Conservation (phyloP, 2,113 vertebrate genomes). For the Turnix velox region DNA sequence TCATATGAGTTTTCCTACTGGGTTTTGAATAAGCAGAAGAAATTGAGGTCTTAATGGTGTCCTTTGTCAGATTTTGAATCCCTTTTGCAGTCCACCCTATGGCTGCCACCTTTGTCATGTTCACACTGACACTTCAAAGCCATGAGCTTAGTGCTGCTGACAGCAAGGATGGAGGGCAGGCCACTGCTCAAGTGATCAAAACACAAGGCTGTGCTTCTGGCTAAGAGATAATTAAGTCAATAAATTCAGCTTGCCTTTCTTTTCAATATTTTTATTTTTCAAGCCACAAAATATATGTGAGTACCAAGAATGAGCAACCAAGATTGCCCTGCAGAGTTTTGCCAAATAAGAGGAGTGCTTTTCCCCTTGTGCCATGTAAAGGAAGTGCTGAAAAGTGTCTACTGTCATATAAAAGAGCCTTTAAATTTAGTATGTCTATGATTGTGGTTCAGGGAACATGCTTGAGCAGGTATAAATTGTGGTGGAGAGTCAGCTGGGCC, state of each 20-base stretch:
- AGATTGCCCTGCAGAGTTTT: not conserved
- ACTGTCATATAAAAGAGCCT: slow-evolving; percentile 1
- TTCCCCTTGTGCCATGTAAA: not conserved
- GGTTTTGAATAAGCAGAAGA: not conserved
- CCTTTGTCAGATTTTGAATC: not conserved
- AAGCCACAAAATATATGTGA: not conserved
- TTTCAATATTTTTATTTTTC: not conserved
- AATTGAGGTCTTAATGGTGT: not conserved
- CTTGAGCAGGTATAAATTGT: slow-evolving; percentile 63
- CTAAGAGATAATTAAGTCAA: not conserved
- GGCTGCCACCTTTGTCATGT: fast-evolving
- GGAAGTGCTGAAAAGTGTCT: not conserved
- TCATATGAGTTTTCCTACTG: not conserved
- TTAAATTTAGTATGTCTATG: slow-evolving; percentile 53
- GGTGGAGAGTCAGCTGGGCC: slow-evolving; percentile 47
- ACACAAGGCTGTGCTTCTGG: not conserved
- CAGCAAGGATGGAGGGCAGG: not conserved
- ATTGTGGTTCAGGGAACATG: slow-evolving; percentile 48
- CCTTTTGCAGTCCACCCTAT: not conserved
- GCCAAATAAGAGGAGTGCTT: not conserved
- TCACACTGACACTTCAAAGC: not conserved
- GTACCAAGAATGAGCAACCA: not conserved
- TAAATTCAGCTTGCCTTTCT: not conserved
- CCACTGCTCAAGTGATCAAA: not conserved
- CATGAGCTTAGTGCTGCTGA: not conserved